phyloP scores from a whole-genome alignment of 2,113 vertebrate species.

The Hepsetus odoe region DNA sequence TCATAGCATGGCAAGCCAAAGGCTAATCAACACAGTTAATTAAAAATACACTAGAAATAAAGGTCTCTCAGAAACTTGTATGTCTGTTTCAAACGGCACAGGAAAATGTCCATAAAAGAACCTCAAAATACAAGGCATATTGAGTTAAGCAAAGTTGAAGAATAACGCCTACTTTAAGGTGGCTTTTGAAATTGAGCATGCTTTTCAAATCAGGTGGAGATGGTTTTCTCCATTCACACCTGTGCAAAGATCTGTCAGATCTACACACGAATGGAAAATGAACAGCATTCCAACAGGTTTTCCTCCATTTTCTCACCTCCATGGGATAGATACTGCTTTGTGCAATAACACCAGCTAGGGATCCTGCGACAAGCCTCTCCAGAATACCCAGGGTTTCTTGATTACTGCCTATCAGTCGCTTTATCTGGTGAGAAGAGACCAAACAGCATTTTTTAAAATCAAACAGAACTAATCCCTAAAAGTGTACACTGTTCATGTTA shows the following conservation, averaged over 20 bases:
- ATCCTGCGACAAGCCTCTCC: conserved; percentile 88
- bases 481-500: neutral
- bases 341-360: conserved; percentile 88
- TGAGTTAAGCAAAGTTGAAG: conserved; percentile 19
- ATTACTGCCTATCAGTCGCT: conserved; percentile 88
- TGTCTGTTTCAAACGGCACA: neutral
- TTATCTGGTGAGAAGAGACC: conserved; percentile 78
- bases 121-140: neutral
- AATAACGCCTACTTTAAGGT: conserved; percentile 15
- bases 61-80: neutral
- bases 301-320: conserved; percentile 83
- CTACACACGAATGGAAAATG: neutral
- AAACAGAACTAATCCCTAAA: neutral
- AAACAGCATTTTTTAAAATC: neutral
- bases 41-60: neutral
- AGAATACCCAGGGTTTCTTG: conserved; percentile 89
- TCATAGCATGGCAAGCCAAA: neutral
- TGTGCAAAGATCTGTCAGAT: conserved; percentile 31
- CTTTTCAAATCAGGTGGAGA: conserved; percentile 22
- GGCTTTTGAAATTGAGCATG: conserved; percentile 24
- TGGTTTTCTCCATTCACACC: conserved; percentile 32
- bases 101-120: neutral
- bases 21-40: neutral
- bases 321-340: conserved; percentile 98
- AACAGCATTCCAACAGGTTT: neutral